phyloP scores from a whole-genome alignment of 2,113 vertebrate genomes.

The Ciconia boyciana region DNA sequence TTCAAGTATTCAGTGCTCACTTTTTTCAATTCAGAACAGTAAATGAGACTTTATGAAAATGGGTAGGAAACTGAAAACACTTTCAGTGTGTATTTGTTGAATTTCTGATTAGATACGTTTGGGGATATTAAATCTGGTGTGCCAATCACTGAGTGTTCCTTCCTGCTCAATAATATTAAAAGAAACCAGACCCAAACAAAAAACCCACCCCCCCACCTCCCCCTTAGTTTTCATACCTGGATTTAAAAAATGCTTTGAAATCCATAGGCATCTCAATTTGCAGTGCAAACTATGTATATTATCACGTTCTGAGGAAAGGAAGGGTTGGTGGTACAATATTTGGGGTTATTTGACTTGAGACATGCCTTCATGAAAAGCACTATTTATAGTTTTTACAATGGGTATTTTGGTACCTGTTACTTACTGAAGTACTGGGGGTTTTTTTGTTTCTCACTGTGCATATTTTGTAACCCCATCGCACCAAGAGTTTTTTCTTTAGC shows the following conservation, averaged over 20 bases:
- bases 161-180: background rate
- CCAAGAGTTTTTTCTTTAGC: background rate
- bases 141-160: background rate
- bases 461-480: background rate
- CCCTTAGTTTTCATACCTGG: background rate
- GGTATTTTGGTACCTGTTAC: background rate
- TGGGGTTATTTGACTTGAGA: background rate
- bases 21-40: background rate
- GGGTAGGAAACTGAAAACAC: background rate
- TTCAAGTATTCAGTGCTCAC: background rate
- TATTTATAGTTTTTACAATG: background rate
- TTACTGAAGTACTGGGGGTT: background rate
- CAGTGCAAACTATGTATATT: background rate
- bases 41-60: conserved; percentile 17
- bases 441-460: background rate
- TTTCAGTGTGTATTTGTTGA: background rate
- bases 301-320: background rate
- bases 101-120: background rate
- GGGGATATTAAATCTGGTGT: background rate
- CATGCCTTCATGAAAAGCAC: background rate
- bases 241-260: background rate
- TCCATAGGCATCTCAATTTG: background rate
- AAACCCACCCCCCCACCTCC: accelerated
- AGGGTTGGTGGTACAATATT: background rate
- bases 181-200: background rate